Conservation (phyloP, 2,797 vertebrate species). For the Crenichthys baileyi region DNA sequence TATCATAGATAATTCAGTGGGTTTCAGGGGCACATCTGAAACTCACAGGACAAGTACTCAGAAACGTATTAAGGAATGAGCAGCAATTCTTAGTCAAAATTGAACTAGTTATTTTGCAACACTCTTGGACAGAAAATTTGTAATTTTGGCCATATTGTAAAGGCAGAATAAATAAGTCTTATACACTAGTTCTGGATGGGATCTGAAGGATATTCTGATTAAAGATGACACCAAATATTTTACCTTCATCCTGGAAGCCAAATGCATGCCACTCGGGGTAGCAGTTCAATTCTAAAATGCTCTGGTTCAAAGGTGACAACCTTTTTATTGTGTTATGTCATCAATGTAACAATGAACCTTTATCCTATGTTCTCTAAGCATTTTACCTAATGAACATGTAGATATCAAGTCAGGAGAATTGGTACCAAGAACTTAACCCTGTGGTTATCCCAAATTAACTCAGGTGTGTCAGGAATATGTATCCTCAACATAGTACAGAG, state of each 20-base stretch:
- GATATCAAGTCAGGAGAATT: too few relatives aligned
- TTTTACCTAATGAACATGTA: too few relatives aligned
- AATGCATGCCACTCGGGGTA: not conserved
- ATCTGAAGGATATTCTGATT: not conserved
- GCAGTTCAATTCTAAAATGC: not conserved
- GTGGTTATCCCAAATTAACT: too few relatives aligned
- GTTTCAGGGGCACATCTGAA: not conserved
- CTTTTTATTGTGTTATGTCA: not conserved
- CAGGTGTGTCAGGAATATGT: too few relatives aligned
- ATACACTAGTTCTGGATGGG: too few relatives aligned
- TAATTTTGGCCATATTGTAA: not conserved
- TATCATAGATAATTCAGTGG: too few relatives aligned
- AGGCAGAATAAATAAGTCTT: not conserved
- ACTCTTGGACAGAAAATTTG: not conserved
- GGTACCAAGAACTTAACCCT: too few relatives aligned
- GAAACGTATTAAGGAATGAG: not conserved
- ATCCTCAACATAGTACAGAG: too few relatives aligned
- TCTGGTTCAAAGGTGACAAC: not conserved
- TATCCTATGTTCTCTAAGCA: too few relatives aligned
- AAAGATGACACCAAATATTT: not conserved
- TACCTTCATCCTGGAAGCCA: too few relatives aligned
- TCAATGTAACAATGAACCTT: not conserved
- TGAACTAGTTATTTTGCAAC: too few relatives aligned
- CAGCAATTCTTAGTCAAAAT: not conserved
- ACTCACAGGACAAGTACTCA: not conserved